Base-by-base conservation (phyloP, 2,797 vertebrate species). In the Schizothorax lantsangensis region DNA sequence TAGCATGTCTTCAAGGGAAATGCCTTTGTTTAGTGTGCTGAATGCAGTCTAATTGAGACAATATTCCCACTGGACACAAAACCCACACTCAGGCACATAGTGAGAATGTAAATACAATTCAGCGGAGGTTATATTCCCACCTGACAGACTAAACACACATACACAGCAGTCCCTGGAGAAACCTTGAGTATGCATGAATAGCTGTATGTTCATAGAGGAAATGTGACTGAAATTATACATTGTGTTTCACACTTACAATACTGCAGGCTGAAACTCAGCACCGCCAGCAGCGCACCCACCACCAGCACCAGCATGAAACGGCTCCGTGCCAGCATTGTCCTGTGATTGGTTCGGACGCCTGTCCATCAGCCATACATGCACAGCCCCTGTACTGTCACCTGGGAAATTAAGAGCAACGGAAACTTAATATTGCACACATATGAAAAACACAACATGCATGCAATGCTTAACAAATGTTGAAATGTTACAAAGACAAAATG, bases 11-110 rank as follows among this genome's bases (percentile, higher is more conserved):
- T n/a, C 8, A 54, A 72, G 43, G 86, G 84, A 88, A 85, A 85
- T 64, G 64, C 3, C 73, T 88, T 88, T 88, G 83, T 88, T 83
- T 86, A 71, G 49, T 15, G 11, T 23, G 36, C 9, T 78, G 83
- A 88, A 83, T 83, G 33, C 3, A 17, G 52, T 38, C 64, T 64
- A 82, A 78, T 36, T 64, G 40, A 81, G 68, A 77, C 30, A 19
- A 11, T 54, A 79, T 59, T 82, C 87, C 84, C 92, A 93, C 88
- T 94, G 89, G 84, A 91, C 83, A 86, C 92, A 94, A 94, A 90
- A 94, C 88, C 68, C 74, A 88, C 88, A 85, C 77, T 90, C 90
- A 89, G 3, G n/a, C 90, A 90, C 88, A 79, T 78, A 89, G 86
- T n/a, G 10, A 82, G 59, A 80, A 66, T 47, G 72, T 8, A 77